These are phyloP conservation scores for Apis mellifera DNA, from an alignment of 1,140 invertebrate genomes.

Conservation along the genomic window DNA sequence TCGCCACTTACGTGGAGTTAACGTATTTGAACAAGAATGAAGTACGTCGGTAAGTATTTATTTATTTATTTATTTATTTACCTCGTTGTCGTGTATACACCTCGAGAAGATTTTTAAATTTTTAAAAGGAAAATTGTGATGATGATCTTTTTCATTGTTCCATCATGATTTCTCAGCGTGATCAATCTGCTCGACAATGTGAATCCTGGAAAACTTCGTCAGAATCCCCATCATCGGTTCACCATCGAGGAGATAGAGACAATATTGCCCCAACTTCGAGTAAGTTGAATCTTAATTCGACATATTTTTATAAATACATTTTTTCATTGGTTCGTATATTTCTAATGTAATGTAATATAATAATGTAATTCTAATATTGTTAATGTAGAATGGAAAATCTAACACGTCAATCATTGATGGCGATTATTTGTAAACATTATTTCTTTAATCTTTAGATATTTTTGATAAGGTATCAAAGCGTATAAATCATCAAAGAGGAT, in stretches of 20 bases:
- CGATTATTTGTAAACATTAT: too few species aligned
- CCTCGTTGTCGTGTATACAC: too few species aligned
- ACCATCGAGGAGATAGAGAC: slow-evolving; percentile 77
- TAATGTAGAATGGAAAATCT: too few species aligned
- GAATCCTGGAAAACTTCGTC: slow-evolving; percentile 74
- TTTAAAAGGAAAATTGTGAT: not conserved
- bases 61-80: too few species aligned
- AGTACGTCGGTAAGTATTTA: slow-evolving; percentile 82
- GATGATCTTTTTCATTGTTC: too few species aligned
- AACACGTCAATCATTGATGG: too few species aligned
- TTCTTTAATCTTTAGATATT: too few species aligned
- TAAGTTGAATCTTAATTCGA: slow-evolving; percentile 63
- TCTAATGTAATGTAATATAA: too few species aligned
- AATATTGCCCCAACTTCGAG: slow-evolving; percentile 82
- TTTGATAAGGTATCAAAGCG: too few species aligned
- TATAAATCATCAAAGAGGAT: too few species aligned
- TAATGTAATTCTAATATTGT: too few species aligned
- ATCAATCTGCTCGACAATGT: slow-evolving; percentile 82
- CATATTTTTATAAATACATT: too few species aligned
- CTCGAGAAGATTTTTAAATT: not conserved
- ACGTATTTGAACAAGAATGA: slow-evolving; percentile 83
- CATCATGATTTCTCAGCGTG: slow-evolving; percentile 76
- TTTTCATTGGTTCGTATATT: not conserved
- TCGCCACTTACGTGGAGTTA: slow-evolving; percentile 82
- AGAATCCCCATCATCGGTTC: slow-evolving; percentile 81